A percentile compares a stretch with the other conserved stretches of the same genome.
Evolutionary conservation across 1,140 invertebrate genomes (phyloP).

Genomic region (Choristoneura fumiferana): DNA sequence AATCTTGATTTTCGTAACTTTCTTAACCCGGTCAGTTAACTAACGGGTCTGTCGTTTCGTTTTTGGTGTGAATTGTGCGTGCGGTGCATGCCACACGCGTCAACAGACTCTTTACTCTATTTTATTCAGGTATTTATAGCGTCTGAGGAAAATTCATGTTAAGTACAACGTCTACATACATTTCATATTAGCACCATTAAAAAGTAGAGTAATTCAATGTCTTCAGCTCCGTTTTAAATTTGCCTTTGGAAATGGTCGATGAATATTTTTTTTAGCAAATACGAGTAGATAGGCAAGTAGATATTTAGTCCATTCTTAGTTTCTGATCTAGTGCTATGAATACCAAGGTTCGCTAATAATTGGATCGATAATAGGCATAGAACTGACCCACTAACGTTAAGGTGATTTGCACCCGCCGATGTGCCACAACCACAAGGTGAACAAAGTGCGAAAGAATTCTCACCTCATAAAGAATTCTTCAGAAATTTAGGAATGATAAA

Average conservation of each 20-base stretch:
- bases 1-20: slow-evolving; percentile 4
- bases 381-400: not conserved
- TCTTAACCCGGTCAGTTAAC: slow-evolving; percentile 42
- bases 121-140: no score
- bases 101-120: no score
- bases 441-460: slow-evolving; percentile 2
- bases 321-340: no score
- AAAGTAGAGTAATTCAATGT: no score
- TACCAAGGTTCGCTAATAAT: no score
- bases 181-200: no score
- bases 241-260: no score
- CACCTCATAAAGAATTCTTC: slow-evolving; percentile 17
- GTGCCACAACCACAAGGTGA: not conserved
- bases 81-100: no score
- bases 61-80: not conserved
- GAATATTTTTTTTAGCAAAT: no score
- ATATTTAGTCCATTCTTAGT: no score
- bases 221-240: no score
- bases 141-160: not conserved
- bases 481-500: slow-evolving; percentile 5
- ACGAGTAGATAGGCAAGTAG: no score
- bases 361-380: slow-evolving; percentile 12
- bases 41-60: slow-evolving; percentile 38
- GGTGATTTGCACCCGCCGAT: not conserved
- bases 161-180: not conserved